Percentiles rank a stretch among this genome's conserved stretches.
Conservation (phyloP, 2,113 vertebrate genomes). For the Alouatta palliata region DNA sequence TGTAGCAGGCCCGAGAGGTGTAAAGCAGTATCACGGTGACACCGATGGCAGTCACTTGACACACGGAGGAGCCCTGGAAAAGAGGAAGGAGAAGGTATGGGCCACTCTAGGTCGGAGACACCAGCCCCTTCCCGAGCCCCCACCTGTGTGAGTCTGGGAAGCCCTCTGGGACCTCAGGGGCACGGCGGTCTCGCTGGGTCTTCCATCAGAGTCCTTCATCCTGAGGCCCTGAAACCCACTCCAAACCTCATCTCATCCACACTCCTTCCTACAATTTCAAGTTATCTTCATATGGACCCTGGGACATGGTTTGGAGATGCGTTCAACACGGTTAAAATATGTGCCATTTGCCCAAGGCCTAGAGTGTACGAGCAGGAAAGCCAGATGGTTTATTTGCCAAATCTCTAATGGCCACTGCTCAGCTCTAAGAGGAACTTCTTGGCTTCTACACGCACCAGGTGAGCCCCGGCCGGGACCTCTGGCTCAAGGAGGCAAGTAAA, state of each 20-base stretch:
- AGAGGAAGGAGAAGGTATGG: background rate
- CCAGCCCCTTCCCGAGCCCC: background rate
- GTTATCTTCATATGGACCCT: too few relatives aligned
- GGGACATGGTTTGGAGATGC: background rate
- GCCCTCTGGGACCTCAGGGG: background rate
- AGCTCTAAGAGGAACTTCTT: background rate
- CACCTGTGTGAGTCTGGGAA: accelerated
- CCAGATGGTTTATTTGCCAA: background rate
- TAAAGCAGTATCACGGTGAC: conserved; percentile 95
- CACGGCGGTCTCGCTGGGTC: accelerated
- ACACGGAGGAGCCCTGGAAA: conserved; percentile 95
- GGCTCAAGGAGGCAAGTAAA: background rate
- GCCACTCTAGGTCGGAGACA: accelerated
- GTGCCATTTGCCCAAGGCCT: too few relatives aligned
- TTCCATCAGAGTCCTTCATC: background rate
- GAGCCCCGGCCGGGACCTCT: background rate
- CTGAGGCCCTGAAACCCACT: background rate
- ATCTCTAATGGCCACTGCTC: background rate
- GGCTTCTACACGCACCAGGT: background rate
- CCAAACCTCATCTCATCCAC: background rate
- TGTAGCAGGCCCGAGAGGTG: conserved; percentile 96
- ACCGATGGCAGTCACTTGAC: conserved; percentile 94
- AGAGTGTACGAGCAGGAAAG: background rate
- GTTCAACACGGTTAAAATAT: background rate
- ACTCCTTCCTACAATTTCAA: background rate